These are phyloP conservation scores for Corythornis madagascariensis DNA, from an alignment of 2,113 vertebrate genomes.

Conservation along the genomic window DNA sequence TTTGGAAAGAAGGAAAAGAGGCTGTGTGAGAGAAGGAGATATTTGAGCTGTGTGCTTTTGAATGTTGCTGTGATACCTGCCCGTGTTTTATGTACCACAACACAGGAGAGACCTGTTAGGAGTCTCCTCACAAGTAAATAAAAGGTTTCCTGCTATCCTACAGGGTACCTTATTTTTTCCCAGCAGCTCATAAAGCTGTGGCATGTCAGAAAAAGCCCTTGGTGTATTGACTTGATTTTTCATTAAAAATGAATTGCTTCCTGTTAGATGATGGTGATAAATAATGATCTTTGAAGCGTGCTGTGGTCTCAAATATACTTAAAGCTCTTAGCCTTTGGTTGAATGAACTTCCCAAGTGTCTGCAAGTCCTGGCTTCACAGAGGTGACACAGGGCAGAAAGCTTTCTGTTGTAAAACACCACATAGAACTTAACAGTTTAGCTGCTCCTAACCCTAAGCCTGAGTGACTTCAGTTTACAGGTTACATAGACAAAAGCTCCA, in stretches of 20 bases:
- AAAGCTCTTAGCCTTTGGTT: not conserved
- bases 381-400: not conserved
- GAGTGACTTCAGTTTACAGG: not conserved
- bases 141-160: slow-evolving; percentile 9
- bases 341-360: not conserved
- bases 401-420: not conserved
- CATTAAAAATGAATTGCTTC: slow-evolving; percentile 64
- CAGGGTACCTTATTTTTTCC: slow-evolving; percentile 30
- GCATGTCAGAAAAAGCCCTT: not conserved
- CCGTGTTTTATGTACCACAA: not conserved
- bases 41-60: not conserved
- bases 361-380: not conserved
- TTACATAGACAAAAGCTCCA: not conserved
- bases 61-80: not conserved
- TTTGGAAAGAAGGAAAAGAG: not conserved
- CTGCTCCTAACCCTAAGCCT: not conserved
- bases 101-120: not conserved
- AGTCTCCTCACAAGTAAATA: not conserved
- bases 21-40: not conserved
- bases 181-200: slow-evolving; percentile 55
- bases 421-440: not conserved
- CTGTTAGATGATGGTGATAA: slow-evolving; percentile 48
- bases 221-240: slow-evolving; percentile 54
- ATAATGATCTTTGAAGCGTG: slow-evolving; percentile 38
- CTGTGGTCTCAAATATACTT: not conserved